Conservation (phyloP, 2,888 invertebrate genomes). For the Diploptera punctata region DNA sequence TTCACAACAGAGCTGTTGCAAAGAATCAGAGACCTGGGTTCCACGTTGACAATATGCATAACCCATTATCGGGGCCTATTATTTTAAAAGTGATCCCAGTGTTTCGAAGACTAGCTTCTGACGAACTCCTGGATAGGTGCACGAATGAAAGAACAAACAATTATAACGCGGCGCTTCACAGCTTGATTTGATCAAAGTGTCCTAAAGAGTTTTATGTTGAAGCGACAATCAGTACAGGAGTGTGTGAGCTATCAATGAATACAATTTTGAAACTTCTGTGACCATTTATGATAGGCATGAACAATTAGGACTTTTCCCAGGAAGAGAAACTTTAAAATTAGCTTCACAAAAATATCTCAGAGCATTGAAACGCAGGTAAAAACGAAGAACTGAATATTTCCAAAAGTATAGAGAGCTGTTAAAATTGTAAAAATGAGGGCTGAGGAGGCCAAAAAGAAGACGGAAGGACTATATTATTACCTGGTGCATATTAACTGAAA, state of each 20-base stretch:
- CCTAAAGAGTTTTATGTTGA: background rate
- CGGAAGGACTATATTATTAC: background rate
- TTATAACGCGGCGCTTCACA: background rate
- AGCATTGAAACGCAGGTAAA: background rate
- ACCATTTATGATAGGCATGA: background rate
- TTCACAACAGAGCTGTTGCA: constrained; percentile 7
- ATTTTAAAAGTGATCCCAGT: background rate
- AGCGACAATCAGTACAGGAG: background rate
- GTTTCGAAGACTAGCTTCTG: background rate
- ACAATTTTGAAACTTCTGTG: background rate
- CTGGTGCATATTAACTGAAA: background rate
- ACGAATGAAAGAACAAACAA: background rate
- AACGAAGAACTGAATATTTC: background rate
- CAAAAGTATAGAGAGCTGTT: background rate
- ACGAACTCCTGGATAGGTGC: background rate
- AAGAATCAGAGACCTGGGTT: background rate
- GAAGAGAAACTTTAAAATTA: background rate
- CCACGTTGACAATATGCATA: constrained; percentile 1
- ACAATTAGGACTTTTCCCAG: background rate
- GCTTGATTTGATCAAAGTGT: background rate
- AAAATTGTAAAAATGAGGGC: no score
- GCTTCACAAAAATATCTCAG: background rate
- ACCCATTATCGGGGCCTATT: background rate
- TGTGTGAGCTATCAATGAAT: background rate
- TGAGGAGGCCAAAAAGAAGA: background rate